Base-by-base conservation (phyloP, 2,888 invertebrate genomes). In the Chironomus tentans region DNA sequence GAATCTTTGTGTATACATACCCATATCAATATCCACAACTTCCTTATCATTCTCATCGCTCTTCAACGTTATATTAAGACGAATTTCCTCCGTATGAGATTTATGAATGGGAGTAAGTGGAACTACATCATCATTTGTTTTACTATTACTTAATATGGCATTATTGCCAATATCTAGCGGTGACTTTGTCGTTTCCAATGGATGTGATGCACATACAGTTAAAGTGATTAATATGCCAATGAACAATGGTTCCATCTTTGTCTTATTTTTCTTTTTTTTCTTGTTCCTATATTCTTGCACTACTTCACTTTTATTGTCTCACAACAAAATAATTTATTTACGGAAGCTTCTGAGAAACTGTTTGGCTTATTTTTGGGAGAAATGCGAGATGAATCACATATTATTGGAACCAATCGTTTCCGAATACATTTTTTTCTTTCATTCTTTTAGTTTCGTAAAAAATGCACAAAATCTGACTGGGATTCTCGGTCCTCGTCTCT, bases 41-140 rank as follows among this genome's bases (percentile, higher is more conserved):
- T 73, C 72, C 62, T 73, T 73, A 38, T 73, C 72, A 62, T 56
- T 73, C n/a, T 73, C 72, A 62, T 73, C 72, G 22, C 22, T 73
- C 12, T 73, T 73, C 38, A 73, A 18, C 21, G 72, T 73, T 18
- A 73, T 73, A 56, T 73, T 56, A 10, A 73, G 62, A 10, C 72
- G 72, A 62, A 56, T 73, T 46, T 72, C 72, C 22, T 56, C 18
- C 15, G 24, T 12, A 4, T 10, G 38, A 10, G 28, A n/a, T 46
- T 38, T 61, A 38, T 21, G 6, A 21, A 15, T 21, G 0, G 15
- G 56, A 56, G 7, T 56, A 15, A 7, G 56, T 18, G 15, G 56
- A 56, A 18, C 56, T 56, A 18, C 38, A 38, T 38, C 38, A 38
- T 38, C 38, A 38, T 38, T 38, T 38, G 38, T 38, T 38, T 38